Evolutionary conservation across 2,888 invertebrate genomes (phyloP), one percentile per base, ranked within the genome.

Genomic region (Caenorhabditis plicata): DNA sequence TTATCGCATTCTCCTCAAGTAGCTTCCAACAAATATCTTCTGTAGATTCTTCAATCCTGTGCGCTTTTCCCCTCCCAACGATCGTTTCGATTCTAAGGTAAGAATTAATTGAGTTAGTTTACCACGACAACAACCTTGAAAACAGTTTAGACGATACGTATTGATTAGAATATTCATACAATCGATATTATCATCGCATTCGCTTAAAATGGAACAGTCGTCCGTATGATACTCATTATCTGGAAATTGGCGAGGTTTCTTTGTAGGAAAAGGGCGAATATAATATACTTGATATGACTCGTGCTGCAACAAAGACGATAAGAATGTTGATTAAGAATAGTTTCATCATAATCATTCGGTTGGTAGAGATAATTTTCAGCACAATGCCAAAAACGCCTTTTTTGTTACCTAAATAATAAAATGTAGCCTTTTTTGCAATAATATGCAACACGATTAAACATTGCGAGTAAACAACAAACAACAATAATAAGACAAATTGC

Each of bases 1-100:
- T 43, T 49, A 53, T 19, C 61, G 42, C 47, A 61, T 54, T 31
- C 54, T 36, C 1, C 50, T 38, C 42, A 46, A 47, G 51, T 61
- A 61, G 29, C 61, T 61, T 36, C 47, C 55, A 9, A 47, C 32
- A 23, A 61, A 41, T 33, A 61, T 55, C 20, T 55, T 55, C 20
- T 50, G 32, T 39, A 61, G 45, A 43, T 61, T 55, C 23, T 51
- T 54, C 27, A 61, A 39, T 29, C 51, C 51, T 5, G 39, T 55
- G 8, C 61, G 55, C 27, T 61, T 61, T 15, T 43, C 58, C 25
- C 58, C 51, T n/a, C 45, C 54, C 25, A 49, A 35, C 13, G 51
- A 51, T 17, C 43, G 41, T 19, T 61, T 61, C 9, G 44, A 40
- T 0, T 32, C 60, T 60, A 50, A 41, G 54, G 54, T 31, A 7